Evolutionary conservation across 2,113 vertebrate species (phyloP), one percentile per base, ranked within the genome.

Genomic region (Ceratotherium simum): DNA sequence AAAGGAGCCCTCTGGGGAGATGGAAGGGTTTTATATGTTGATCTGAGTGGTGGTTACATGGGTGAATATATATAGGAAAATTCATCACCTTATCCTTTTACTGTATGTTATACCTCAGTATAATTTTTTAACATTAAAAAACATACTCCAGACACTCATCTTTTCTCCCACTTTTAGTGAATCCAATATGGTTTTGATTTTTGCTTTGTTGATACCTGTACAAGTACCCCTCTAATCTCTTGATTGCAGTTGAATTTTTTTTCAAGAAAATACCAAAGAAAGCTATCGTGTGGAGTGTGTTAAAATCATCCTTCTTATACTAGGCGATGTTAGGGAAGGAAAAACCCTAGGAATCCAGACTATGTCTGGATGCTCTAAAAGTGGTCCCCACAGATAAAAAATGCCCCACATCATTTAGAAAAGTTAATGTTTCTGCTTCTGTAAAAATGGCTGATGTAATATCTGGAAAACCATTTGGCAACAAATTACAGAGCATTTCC

Each of bases 401-500:
- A 64, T 36, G 25, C 10, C 23, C 12, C 64, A 29, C 29, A 56
- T 62, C 1, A 31, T 78, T 79, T 51, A 27, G 33, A 84, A 95
- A 86, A 42, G 2, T 27, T 90, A 25, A 18, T 72, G 11, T 75
- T 46, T 89, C 39, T 46, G 48, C 39, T 81, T 92, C 29, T 85
- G 31, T 36, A 33, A 85, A 90, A 70, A 72, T 23, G 29, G 80
- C 21, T 75, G 65, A 36, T 25, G 62, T 8, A 64, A 23, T 56
- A 64, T 56, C 42, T 39, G 6, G n/a, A 56, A 76, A 67, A 54
- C 3, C 2, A 80, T 21, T 69, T 81, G 65, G 25, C 12, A 81
- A 46, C 84, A 93, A 69, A 75, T 69, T n/a, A 89, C 89, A 69
- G n/a, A 67, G 18, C 9, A 80, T 70, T 92, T 90, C 33, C 80